Evolutionary conservation across 2,113 vertebrate genomes (phyloP).

Genomic region (Onychostruthus taczanowskii): DNA sequence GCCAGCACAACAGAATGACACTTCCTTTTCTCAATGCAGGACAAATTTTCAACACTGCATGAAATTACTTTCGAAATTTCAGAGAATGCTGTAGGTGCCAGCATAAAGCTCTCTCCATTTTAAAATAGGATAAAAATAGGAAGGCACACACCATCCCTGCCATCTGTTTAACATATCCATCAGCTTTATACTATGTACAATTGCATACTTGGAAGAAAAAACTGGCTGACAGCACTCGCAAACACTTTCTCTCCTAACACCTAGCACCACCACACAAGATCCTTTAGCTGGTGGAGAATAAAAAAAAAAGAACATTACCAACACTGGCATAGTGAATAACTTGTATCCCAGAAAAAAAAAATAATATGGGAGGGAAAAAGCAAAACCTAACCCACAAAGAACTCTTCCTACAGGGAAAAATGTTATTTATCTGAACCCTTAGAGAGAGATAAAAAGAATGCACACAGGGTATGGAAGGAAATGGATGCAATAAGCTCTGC

Average conservation of each 20-base stretch:
- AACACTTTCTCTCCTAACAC: neutral
- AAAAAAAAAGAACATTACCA: neutral
- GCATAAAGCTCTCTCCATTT: neutral
- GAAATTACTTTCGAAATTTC: neutral
- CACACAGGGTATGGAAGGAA: neutral
- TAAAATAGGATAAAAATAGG: neutral
- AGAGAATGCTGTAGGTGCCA: neutral
- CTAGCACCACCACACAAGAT: neutral
- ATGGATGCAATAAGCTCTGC: conserved; percentile 31
- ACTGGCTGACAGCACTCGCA: neutral
- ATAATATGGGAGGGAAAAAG: neutral
- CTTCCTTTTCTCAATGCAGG: neutral
- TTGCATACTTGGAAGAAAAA: neutral
- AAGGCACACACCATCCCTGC: neutral
- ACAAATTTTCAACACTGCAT: neutral
- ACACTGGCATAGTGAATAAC: neutral
- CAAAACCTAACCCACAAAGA: neutral
- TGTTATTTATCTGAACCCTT: neutral
- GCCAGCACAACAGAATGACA: neutral
- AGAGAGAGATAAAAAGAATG: neutral
- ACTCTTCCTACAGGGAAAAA: neutral
- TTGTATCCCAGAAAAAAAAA: neutral
- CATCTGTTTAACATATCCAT: conserved; percentile 18
- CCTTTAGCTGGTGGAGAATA: neutral
- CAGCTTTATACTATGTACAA: neutral